Evolutionary conservation across 2,113 vertebrate species (phyloP).

Genomic region (Galbula dea): DNA sequence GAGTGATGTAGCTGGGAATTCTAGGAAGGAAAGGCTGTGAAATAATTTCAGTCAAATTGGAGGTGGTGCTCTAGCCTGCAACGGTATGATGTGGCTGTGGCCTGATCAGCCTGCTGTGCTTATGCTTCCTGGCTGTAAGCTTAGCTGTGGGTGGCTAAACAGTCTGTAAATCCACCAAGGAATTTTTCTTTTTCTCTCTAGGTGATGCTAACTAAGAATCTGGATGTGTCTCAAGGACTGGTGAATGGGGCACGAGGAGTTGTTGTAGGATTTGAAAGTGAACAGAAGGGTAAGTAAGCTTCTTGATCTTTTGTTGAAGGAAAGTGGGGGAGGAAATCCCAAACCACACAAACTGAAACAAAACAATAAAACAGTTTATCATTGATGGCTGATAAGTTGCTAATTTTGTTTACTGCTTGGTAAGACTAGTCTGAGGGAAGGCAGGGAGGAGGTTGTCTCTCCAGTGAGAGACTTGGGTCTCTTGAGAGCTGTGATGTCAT

Average conservation of each 20-base stretch:
- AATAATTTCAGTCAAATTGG: not conserved
- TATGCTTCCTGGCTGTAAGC: not conserved
- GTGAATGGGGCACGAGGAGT: constrained; percentile 95
- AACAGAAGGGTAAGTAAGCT: constrained; percentile 77
- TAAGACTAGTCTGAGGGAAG: not conserved
- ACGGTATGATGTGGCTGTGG: not conserved
- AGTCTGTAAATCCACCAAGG: not conserved
- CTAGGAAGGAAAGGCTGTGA: not conserved
- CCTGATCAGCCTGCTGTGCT: not conserved
- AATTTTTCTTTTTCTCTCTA: constrained; percentile 30
- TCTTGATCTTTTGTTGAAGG: not conserved
- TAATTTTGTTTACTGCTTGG: not conserved
- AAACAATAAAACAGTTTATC: not conserved
- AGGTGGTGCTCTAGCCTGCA: not conserved
- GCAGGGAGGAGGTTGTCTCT: not conserved
- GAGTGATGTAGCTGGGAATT: not conserved
- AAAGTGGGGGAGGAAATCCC: not conserved
- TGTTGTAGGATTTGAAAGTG: constrained; percentile 83
- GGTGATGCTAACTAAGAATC: constrained; percentile 97
- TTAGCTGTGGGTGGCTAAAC: not conserved
- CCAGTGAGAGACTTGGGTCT: not conserved
- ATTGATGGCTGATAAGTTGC: not conserved
- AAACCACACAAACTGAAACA: no score
- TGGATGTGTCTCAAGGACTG: constrained; percentile 87
- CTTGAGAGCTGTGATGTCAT: not conserved